phyloP scores from a whole-genome alignment of 2,113 vertebrate genomes.

The Austrofundulus limnaeus region DNA sequence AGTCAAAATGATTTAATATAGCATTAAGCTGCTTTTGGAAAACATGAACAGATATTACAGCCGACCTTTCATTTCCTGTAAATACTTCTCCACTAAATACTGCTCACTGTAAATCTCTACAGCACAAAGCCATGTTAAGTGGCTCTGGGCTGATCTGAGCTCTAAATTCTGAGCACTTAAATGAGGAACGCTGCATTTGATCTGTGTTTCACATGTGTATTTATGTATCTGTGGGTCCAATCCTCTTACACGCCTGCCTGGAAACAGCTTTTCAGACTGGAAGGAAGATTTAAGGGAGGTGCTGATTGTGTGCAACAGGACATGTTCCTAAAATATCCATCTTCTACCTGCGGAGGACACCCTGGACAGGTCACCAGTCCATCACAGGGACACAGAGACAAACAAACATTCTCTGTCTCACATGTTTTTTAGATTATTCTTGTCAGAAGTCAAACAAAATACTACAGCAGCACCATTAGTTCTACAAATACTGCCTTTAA shows the following conservation, averaged over 20 bases:
- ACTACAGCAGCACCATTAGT: too few relatives aligned
- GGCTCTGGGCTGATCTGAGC: constrained; percentile 45
- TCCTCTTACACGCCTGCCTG: constrained; percentile 54
- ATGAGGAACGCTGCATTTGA: constrained; percentile 39
- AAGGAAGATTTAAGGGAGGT: neutral
- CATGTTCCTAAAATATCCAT: constrained; percentile 7
- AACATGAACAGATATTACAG: constrained; percentile 26
- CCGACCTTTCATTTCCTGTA: constrained; percentile 41
- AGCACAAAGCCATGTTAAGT: constrained; percentile 45
- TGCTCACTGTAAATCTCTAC: constrained; percentile 45
- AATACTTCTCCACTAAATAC: constrained; percentile 52
- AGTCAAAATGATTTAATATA: constrained; percentile 22
- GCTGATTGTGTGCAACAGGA: neutral
- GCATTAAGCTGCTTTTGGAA: constrained; percentile 44
- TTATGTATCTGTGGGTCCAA: constrained; percentile 57
- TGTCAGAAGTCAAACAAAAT: too few relatives aligned
- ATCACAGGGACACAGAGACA: too few relatives aligned
- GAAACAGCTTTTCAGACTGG: constrained; percentile 52
- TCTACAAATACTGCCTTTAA: too few relatives aligned
- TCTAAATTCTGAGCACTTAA: constrained; percentile 37
- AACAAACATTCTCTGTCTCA: too few relatives aligned
- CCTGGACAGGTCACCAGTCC: too few relatives aligned
- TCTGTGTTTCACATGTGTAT: constrained; percentile 56
- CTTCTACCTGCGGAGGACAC: too few relatives aligned
- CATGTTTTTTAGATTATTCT: too few relatives aligned